Evolutionary conservation across 2,113 vertebrate species (phyloP), one percentile per base, ranked within the genome.

Genomic region (Perca fluviatilis): DNA sequence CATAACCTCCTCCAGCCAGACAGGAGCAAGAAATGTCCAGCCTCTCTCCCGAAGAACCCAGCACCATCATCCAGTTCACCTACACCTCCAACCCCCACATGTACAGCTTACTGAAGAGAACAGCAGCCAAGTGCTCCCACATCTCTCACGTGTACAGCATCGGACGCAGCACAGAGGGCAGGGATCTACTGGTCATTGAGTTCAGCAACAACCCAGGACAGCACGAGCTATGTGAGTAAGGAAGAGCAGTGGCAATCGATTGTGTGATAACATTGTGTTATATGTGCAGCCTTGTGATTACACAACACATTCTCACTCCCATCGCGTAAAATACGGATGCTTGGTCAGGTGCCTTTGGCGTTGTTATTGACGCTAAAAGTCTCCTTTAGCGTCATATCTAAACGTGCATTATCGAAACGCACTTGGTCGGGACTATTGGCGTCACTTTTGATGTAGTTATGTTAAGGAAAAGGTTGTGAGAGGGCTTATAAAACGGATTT

Each of bases 151-250:
- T 97, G 4, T 99, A 99, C 95, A 99, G 97, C 91, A 97, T 99
- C 1, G 98, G 98, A 6, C 97, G 97, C 64, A 99, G 97, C 88
- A 96, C 96, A 0, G 96, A 99, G 25, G 98, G 98, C 67, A 95
- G 95, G 84, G 97, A 99, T 27, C 95, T 99, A 71, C 94, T 98
- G 76, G 98, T 97, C 74, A 97, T 99, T 8, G 98, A 99, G 91
- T 98, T 99, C 93, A 97, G 96, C 3, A 85, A 86, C 77, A 98
- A 97, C 68, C 98, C 98, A 0, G 98, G 98, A 77, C 95, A 96
- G 23, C 98, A 99, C 0, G 97, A 99, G 65, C 88, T 97, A 30
- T 79, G 98, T 99, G 94, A 98, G 98, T 96, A 53, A 50, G 1
- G 23, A 72, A 62, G 15, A 21, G n/a, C 33, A 13, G 15, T 4